Conservation (phyloP, 2,888 invertebrate species). For the Eristalis arbustorum region DNA sequence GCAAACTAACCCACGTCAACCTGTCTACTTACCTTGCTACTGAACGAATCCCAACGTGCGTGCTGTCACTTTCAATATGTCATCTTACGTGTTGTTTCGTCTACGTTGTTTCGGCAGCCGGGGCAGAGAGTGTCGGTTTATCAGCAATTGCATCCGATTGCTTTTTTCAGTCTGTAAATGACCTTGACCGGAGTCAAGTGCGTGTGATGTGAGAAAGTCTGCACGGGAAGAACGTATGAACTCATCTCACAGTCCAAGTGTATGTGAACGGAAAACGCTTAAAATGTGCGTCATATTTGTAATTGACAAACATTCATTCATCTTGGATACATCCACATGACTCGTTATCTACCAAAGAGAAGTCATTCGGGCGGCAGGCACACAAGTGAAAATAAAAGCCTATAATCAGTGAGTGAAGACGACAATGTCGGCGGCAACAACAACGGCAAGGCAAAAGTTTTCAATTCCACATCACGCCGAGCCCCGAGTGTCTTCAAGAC, state of each 20-base stretch:
- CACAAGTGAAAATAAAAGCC: conserved; percentile 10
- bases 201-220: not conserved
- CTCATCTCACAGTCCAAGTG: not conserved
- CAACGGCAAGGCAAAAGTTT: conserved; percentile 6
- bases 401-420: conserved; percentile 16
- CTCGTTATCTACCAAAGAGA: conserved; percentile 44
- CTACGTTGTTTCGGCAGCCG: no score
- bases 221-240: not conserved
- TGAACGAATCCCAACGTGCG: not conserved
- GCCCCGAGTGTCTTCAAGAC: not conserved
- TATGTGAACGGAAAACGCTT: not conserved
- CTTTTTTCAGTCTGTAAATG: not conserved
- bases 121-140: not conserved
- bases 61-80: not conserved
- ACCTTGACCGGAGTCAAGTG: not conserved
- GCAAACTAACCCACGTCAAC: conserved; percentile 24
- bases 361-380: not conserved
- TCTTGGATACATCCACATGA: conserved; percentile 54
- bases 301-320: conserved; percentile 44
- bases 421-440: not conserved
- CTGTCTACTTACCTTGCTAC: not conserved
- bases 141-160: not conserved
- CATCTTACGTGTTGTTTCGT: not conserved
- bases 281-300: conserved; percentile 58
- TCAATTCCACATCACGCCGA: not conserved